Conservation (phyloP, 2,113 vertebrate species). For the Spea bombifrons region DNA sequence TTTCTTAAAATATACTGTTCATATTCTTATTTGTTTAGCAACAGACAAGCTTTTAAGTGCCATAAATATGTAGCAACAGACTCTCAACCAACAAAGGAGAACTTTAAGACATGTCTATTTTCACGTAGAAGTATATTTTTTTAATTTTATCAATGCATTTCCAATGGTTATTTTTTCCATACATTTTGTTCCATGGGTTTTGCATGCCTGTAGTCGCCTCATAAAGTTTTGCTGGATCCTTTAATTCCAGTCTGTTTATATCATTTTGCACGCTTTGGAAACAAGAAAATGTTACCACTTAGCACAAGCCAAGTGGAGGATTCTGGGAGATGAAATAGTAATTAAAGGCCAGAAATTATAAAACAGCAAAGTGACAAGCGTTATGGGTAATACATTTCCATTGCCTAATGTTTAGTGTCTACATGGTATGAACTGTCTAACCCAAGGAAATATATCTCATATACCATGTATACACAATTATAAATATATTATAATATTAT, state of each 20-base stretch:
- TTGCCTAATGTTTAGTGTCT: neutral
- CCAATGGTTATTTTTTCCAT: conserved; percentile 1
- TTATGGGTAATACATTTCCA: neutral
- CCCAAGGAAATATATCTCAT: too few species aligned
- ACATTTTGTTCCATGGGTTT: neutral
- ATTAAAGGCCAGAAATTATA: conserved; percentile 15
- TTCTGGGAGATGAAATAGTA: conserved; percentile 22
- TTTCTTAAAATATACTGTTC: too few species aligned
- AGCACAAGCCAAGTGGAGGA: conserved; percentile 9
- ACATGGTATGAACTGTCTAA: too few species aligned
- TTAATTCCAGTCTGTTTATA: conserved; percentile 41
- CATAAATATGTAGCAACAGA: too few species aligned
- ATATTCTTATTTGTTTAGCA: too few species aligned
- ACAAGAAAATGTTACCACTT: conserved; percentile 4
- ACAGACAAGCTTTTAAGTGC: too few species aligned
- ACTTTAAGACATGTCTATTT: neutral
- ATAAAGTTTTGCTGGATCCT: conserved; percentile 17
- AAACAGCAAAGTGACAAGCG: neutral
- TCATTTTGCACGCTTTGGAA: conserved; percentile 32
- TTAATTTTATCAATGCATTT: neutral
- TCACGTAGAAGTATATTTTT: neutral
- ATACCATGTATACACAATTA: too few species aligned
- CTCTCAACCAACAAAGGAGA: too few species aligned
- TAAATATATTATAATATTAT: too few species aligned
- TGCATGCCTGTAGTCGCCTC: conserved; percentile 13